These are phyloP conservation scores for Cotesia chilonis DNA, from an alignment of 1,140 invertebrate species.

Conservation along the genomic window DNA sequence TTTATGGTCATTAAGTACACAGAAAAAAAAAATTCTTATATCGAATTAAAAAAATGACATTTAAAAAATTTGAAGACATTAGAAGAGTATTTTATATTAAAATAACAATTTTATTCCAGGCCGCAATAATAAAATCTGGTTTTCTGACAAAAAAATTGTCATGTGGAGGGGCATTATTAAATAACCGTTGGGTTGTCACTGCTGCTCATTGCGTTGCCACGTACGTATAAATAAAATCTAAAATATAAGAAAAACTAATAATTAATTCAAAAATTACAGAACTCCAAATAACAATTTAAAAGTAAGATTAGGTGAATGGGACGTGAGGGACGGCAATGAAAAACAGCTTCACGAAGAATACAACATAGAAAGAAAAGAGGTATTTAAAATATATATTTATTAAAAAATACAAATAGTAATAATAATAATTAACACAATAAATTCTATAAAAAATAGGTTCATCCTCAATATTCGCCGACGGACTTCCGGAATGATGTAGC, in stretches of 20 bases:
- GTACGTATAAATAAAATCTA: conserved; percentile 68
- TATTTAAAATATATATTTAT: conserved; percentile 52
- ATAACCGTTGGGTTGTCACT: conserved; percentile 88
- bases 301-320: conserved; percentile 90
- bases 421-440: not conserved
- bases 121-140: conserved; percentile 90
- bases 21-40: not conserved
- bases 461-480: conserved; percentile 86
- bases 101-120: conserved; percentile 59
- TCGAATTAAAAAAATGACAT: not conserved
- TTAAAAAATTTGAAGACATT: conserved; percentile 21
- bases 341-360: conserved; percentile 87
- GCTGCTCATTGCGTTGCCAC: conserved; percentile 89
- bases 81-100: too few species aligned
- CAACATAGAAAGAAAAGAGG: conserved; percentile 86
- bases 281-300: conserved; percentile 86
- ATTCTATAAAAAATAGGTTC: conserved; percentile 64
- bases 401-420: not conserved
- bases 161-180: conserved; percentile 89
- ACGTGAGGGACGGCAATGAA: conserved; percentile 84
- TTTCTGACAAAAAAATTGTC: conserved; percentile 90
- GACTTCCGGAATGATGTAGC: conserved; percentile 92
- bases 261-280: conserved; percentile 55
- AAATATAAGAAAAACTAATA: not conserved
- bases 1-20: too few species aligned